phyloP scores from a whole-genome alignment of 2,888 invertebrate genomes.

The Anagyrus pseudococci region DNA sequence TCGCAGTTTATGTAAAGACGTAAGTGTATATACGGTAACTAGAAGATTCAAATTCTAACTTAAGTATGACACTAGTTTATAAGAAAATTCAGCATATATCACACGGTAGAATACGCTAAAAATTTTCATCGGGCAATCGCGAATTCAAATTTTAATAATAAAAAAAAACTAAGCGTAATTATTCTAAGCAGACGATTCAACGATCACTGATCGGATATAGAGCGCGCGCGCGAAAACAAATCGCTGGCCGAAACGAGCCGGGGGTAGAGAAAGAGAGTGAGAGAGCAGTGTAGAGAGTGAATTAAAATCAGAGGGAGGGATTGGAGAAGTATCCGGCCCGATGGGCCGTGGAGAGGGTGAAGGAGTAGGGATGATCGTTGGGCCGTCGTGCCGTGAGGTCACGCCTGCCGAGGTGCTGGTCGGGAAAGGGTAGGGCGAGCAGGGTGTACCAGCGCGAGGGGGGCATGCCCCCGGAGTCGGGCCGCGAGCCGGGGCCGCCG shows the following conservation, averaged over 20 bases:
- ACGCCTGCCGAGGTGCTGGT: conserved; percentile 88
- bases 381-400: conserved; percentile 70
- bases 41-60: too few relatives aligned
- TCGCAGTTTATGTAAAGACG: too few relatives aligned
- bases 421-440: conserved; percentile 90
- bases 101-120: too few relatives aligned
- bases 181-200: too few relatives aligned
- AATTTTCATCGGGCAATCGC: too few relatives aligned
- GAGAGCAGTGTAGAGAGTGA: background rate
- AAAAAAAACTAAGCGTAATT: too few relatives aligned
- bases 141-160: too few relatives aligned
- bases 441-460: conserved; percentile 87
- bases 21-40: too few relatives aligned
- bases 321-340: conserved; percentile 90
- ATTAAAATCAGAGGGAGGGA: conserved; percentile 65
- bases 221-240: too few relatives aligned
- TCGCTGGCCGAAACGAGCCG: background rate
- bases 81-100: too few relatives aligned
- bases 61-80: too few relatives aligned
- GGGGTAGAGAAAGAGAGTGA: background rate
- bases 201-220: too few relatives aligned
- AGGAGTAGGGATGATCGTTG: conserved; percentile 71
- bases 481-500: conserved; percentile 61
- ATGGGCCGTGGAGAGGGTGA: conserved; percentile 73
- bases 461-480: conserved; percentile 68